A percentile compares a stretch with the other conserved stretches of the same genome.
Evolutionary conservation across 37 sponge, comb jelly and placozoan genomes (phyloP).

Genomic region (Diacarnus erythraeanus): DNA sequence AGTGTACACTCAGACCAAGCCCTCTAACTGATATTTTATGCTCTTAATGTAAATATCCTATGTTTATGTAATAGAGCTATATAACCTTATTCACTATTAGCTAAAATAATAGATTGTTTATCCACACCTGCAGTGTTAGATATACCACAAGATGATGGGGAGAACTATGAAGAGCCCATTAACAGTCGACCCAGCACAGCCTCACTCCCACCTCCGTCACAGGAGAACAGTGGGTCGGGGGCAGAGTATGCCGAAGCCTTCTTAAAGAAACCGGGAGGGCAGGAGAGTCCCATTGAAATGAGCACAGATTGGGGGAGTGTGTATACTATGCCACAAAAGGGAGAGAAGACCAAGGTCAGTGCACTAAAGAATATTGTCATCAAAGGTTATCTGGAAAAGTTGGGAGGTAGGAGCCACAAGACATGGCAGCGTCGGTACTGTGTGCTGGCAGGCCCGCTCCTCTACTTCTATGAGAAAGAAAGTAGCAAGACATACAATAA

Average conservation of each 20-base stretch:
- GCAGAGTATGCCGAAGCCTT: conserved; percentile 30
- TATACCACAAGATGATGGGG: neutral
- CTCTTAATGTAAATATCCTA: no score
- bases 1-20: no score
- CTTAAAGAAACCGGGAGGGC: neutral
- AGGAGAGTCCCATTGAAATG: neutral
- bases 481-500: conserved; percentile 77
- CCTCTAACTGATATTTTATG: no score
- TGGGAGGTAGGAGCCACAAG: conserved; percentile 77
- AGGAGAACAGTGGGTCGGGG: conserved; percentile 19
- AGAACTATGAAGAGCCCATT: conserved; percentile 60
- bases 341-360: conserved; percentile 36
- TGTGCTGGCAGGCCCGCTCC: conserved; percentile 56
- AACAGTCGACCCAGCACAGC: conserved; percentile 7
- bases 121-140: no score
- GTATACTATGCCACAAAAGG: conserved; percentile 18
- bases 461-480: conserved; percentile 89
- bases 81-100: no score
- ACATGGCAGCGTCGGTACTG: conserved; percentile 88
- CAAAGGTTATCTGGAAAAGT: conserved; percentile 86
- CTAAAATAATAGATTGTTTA: no score
- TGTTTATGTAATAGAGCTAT: no score
- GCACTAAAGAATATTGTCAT: conserved; percentile 32
- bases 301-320: conserved; percentile 20
- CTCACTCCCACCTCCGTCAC: conserved; percentile 13